Evolutionary conservation across 2,888 invertebrate genomes (phyloP), one percentile per base, ranked within the genome.

Genomic region (Euphydryas editha): DNA sequence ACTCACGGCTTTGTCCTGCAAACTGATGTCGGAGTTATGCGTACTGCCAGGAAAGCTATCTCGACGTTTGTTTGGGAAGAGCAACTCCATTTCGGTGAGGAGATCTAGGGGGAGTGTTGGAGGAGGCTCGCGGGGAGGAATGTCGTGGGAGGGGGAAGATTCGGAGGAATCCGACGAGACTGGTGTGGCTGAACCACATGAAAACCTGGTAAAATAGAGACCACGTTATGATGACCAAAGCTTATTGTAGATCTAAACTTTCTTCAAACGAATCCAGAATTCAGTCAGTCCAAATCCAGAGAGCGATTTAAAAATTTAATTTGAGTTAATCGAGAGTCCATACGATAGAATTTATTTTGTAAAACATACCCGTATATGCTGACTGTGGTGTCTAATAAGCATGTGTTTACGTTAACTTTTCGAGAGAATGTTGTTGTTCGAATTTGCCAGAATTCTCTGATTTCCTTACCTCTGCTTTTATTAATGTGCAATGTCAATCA

Each of bases 111-210:
- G 88, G 0, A 89, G 78, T 0, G 81, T 76, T 0, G 85, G 80
- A 0, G 87, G 82, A 0, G 83, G 78, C 18, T 80, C 85, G 37
- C 81, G 81, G 10, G 78, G 76, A 10, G 83, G 84, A 65, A 79
- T 80, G 46, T 84, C 76, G 30, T 84, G 85, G 17, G 85, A 81
- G 39, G 89, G 84, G 39, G 86, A 83, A 15, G 88, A 85, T 55
- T 84, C 84, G 2, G 88, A 87, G 4, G 92, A 91, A 63, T 86
- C 87, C 0, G 91, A 90, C 0, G 91, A 91, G 15, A 89, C 88
- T 0, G 92, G 91, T 8, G 91, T 90, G 65, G 83, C 88, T 0
- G 91, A 90, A 8, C 90, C 90, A 72, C 90, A 90, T n/a, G 91
- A 91, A 65, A 86, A 88, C 76, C 91, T 92, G 68, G 5, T 15